A percentile compares a stretch with the other conserved stretches of the same genome.
Conservation (phyloP, 2,113 vertebrate genomes). For the Euleptes europaea region DNA sequence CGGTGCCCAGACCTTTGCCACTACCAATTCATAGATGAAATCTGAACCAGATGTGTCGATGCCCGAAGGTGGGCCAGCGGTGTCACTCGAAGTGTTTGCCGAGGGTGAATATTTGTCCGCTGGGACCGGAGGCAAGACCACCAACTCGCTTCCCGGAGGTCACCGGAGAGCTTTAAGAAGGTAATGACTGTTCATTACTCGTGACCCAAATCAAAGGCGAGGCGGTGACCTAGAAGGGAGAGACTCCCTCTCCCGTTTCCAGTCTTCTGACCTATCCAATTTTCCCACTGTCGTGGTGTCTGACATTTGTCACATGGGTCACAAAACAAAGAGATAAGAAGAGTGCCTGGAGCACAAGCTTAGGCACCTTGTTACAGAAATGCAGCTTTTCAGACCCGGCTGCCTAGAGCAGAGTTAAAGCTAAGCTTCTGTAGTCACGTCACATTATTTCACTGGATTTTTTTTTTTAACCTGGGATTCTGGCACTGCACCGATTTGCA, state of each 20-base stretch:
- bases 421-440: constrained; percentile 54
- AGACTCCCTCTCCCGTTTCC: constrained; percentile 35
- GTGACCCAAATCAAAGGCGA: constrained; percentile 47
- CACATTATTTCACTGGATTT: constrained; percentile 49
- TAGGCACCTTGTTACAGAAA: constrained; percentile 23
- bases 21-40: not conserved
- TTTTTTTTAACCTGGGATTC: constrained; percentile 49
- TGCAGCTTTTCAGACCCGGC: not conserved
- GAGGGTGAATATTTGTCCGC: constrained; percentile 4
- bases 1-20: not conserved
- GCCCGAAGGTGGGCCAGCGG: not conserved
- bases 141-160: constrained; percentile 11
- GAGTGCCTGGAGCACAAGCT: constrained; percentile 24
- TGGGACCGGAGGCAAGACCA: not conserved
- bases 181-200: constrained; percentile 44
- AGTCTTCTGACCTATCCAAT: constrained; percentile 41
- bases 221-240: constrained; percentile 48
- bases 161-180: constrained; percentile 19
- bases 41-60: constrained; percentile 8
- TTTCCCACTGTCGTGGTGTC: constrained; percentile 37
- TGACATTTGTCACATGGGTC: constrained; percentile 42
- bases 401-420: constrained; percentile 26
- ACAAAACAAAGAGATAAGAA: constrained; percentile 16
- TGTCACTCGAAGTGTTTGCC: not conserved
- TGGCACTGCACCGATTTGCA: constrained; percentile 16